Base-by-base conservation (phyloP, 2,113 vertebrate genomes). In the Oryzias woworae region DNA sequence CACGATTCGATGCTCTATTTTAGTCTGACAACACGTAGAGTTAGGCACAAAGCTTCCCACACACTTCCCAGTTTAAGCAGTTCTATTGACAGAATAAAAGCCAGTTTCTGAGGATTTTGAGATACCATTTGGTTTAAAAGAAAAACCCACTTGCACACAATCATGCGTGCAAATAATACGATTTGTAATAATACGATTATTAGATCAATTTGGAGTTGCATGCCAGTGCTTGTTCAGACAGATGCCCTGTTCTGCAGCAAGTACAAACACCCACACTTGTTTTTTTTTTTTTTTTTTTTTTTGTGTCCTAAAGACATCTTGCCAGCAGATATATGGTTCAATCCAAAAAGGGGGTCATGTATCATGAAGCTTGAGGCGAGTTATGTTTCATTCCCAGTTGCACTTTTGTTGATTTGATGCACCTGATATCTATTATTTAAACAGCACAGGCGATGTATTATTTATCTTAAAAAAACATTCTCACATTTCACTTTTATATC, bases 1-100 rank as follows among this genome's bases (percentile, higher is more conserved):
- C 47, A 31, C 56, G 51, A 47, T 57, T 12, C 52, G 43, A 66
- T 57, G 4, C 31, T 15, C 50, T 60, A 31, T 59, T 53, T 7
- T 26, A 14, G 66, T 59, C 63, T 59, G 50, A 20, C 20, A 74
- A 59, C 53, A 16, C 55, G 58, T 47, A 76, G 58, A 59, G 45
- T 79, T 49, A 75, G 67, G 62, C 61, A 26, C 24, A 66, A 42
- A 61, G 58, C 83, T 58, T 82, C 84, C 85, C 77, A 89, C 89
- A 81, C 80, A 61, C 48, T 53, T 41, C 46, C 61, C 44, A 46
- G 7, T 55, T 77, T 82, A 71, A 73, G 64, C 57, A 64, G 69
- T 67, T 66, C 53, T 57, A 72, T 47, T 42, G 4, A 1, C 16
- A n/a, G 66, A 82, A 46, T 80, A 69, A 76, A 71, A 81, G 84